A percentile compares a stretch with the other conserved stretches of the same genome.
phyloP scores from a whole-genome alignment of 2,113 vertebrate genomes.

The Malurus alboscapulatus region DNA sequence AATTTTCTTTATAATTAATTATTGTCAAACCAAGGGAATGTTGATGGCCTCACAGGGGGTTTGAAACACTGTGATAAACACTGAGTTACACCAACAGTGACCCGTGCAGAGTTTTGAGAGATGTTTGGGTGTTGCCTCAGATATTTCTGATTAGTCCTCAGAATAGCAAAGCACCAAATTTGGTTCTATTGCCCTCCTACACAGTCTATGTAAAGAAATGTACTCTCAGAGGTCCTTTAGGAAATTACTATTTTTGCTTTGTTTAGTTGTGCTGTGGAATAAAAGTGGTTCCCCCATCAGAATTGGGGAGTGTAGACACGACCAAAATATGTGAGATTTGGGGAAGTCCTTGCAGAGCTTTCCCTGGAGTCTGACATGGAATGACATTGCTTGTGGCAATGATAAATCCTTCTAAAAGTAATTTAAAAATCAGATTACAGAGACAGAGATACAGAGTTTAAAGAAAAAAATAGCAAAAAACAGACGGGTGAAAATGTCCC shows the following conservation, averaged over 20 bases:
- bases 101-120: not conserved
- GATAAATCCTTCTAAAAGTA: not conserved
- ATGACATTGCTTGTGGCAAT: not conserved
- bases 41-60: not conserved
- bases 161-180: not conserved
- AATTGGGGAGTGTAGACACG: not conserved
- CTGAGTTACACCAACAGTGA: not conserved
- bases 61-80: not conserved
- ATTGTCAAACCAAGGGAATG: not conserved
- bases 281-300: not conserved
- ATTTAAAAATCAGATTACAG: not conserved
- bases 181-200: slow-evolving; percentile 11
- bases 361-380: not conserved
- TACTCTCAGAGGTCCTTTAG: not conserved
- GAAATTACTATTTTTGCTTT: slow-evolving; percentile 18
- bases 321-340: not conserved
- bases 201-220: not conserved
- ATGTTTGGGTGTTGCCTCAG: not conserved
- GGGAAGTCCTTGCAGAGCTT: not conserved
- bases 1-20: not conserved
- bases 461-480: not conserved
- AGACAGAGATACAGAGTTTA: not conserved
- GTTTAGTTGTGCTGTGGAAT: not conserved
- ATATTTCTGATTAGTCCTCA: not conserved
- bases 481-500: not conserved